These are phyloP conservation scores for Leuciscus idus DNA, from an alignment of 2,113 vertebrate species.

Conservation along the genomic window DNA sequence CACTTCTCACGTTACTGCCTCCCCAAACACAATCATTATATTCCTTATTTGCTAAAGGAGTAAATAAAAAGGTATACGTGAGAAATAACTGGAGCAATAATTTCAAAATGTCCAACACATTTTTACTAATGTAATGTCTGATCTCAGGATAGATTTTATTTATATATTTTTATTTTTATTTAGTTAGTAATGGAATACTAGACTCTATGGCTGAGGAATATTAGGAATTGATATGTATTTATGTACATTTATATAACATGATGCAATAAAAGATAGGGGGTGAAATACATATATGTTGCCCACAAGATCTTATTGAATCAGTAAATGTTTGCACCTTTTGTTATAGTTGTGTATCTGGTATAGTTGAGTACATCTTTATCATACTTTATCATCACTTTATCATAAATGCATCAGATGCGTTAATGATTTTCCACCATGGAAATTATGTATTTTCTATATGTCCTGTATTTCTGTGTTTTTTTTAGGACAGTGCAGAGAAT, in stretches of 20 bases:
- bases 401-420: not conserved
- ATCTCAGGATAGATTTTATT: not conserved
- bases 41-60: not conserved
- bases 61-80: not conserved
- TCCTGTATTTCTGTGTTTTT: constrained; percentile 40
- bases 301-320: too few relatives aligned
- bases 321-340: too few relatives aligned
- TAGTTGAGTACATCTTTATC: too few relatives aligned
- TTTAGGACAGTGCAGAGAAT: constrained; percentile 80
- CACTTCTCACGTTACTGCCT: not conserved
- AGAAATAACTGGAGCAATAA: not conserved
- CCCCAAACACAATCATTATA: not conserved
- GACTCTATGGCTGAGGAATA: too few relatives aligned
- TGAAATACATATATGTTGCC: too few relatives aligned
- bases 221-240: too few relatives aligned
- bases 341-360: too few relatives aligned
- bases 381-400: too few relatives aligned
- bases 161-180: not conserved
- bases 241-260: too few relatives aligned
- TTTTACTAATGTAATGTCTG: not conserved
- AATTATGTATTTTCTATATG: not conserved
- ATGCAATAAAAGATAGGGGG: too few relatives aligned
- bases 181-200: not conserved
- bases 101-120: not conserved
- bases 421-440: not conserved